Conservation (phyloP, 1,140 invertebrate genomes). For the Eueides isabella region DNA sequence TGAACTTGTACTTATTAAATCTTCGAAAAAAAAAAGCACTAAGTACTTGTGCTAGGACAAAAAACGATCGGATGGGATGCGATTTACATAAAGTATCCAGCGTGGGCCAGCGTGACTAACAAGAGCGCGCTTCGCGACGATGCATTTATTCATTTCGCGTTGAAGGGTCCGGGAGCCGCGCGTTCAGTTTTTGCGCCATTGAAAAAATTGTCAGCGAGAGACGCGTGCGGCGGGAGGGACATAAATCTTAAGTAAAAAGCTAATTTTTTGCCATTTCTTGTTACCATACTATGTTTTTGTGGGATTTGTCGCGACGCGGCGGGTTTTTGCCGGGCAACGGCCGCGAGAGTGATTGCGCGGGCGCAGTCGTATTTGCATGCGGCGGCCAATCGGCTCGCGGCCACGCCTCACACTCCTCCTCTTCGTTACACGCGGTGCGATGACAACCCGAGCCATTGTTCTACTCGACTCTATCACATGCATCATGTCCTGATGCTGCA, state of each 20-base stretch:
- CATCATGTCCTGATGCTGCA: constrained; percentile 13
- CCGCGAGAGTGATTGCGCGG: constrained; percentile 61
- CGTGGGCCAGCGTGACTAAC: constrained; percentile 19
- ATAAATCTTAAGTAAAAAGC: constrained; percentile 72
- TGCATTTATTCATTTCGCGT: constrained; percentile 34
- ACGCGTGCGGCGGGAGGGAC: constrained; percentile 44
- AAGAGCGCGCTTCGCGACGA: constrained; percentile 19
- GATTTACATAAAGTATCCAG: constrained; percentile 2
- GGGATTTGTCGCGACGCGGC: constrained; percentile 55
- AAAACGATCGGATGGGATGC: background rate
- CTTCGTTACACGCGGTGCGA: constrained; percentile 21
- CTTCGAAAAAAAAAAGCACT: background rate
- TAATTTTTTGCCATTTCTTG: constrained; percentile 72
- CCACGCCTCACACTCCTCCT: constrained; percentile 52
- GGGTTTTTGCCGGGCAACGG: constrained; percentile 63
- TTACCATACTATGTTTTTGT: constrained; percentile 72
- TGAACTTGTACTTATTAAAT: background rate
- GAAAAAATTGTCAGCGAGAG: constrained; percentile 36
- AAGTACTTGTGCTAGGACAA: background rate
- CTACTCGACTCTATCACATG: constrained; percentile 18
- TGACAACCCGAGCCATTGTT: constrained; percentile 31
- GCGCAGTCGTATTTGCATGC: constrained; percentile 72
- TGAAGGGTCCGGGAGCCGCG: constrained; percentile 33
- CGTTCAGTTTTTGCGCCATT: constrained; percentile 38
- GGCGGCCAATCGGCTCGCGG: constrained; percentile 61